Base-by-base conservation (phyloP, 2,113 vertebrate species). In the Paramisgurnus dabryanus region DNA sequence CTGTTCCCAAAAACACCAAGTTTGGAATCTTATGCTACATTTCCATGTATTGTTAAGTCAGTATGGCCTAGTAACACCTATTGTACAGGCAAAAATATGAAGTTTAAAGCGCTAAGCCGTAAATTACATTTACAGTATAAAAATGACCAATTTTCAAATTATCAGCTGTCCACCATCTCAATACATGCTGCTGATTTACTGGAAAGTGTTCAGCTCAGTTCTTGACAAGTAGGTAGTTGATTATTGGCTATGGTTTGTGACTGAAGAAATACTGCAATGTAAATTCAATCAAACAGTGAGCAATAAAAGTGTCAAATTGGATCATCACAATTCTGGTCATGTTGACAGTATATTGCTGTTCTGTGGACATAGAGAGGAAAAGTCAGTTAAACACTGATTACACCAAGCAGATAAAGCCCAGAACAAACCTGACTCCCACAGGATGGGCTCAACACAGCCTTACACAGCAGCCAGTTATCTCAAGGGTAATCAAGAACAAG, bases 311-410 rank as follows among this genome's bases (percentile, higher is more conserved):
- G 58, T 61, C 47, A 75, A 75, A 60, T 63, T 47, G 22, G 47
- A 45, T n/a, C 57, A 61, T 63, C 40, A 2, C 18, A 61, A 75
- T 63, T 75, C 72, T 5, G 34, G 22, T 75, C 72, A 75, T 40
- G 58, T 49, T 61, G 12, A 63, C 13, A 17, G 18, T 45, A 63
- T 75, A 18, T 43, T 75, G 72, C 57, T 34, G 5, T 41, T 63
- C 41, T 75, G 43, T 75, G 58, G 58, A 75, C 72, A 75, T 15
- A 75, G 58, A 64, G 18, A 63, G 40, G 58, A 34, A 58, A 75
- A 75, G 72, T 75, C 60, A 18, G 18, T 75, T 75, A 75, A 75
- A 75, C 58, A 64, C 72, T 75, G 72, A 75, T 75, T 75, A 75
- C 58, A 64, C 58, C 64, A 58, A 49, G 55, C 71, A 73, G 71